phyloP scores from a whole-genome alignment of 2,797 vertebrate genomes.

The Pitangus sulphuratus region DNA sequence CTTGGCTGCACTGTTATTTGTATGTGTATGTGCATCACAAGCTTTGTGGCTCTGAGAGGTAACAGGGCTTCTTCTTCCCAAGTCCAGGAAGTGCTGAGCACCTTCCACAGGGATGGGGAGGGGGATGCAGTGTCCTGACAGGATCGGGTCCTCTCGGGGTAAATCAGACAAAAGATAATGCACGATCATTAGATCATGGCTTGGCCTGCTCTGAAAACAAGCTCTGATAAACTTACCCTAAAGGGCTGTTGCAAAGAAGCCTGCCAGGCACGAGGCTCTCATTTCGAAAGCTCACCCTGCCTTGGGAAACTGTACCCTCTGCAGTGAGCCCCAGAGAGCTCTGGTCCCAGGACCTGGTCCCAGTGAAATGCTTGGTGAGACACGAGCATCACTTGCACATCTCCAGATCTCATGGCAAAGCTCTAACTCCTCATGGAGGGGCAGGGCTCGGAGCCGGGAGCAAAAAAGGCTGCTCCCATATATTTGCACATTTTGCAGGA shows the following conservation, averaged over 20 bases:
- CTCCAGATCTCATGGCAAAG: background rate
- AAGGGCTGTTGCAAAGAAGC: background rate
- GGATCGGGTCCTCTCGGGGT: background rate
- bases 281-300: background rate
- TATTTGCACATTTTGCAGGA: background rate
- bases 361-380: rapidly evolving
- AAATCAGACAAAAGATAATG: background rate
- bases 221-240: slow-evolving; percentile 12
- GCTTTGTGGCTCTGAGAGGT: background rate
- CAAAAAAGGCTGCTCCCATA: background rate
- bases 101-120: background rate
- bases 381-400: background rate
- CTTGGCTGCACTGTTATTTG: background rate
- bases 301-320: background rate
- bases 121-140: background rate
- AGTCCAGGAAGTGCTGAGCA: background rate
- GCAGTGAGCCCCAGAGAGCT: background rate
- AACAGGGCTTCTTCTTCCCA: background rate
- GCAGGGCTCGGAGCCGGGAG: background rate
- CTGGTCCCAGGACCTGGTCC: background rate
- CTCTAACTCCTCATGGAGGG: background rate
- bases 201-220: slow-evolving; percentile 20
- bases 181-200: rapidly evolving
- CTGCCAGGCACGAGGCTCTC: background rate
- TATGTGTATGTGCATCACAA: background rate